Evolutionary conservation across 2,888 invertebrate genomes (phyloP).

Genomic region (Pachycephus smyrnensis): DNA sequence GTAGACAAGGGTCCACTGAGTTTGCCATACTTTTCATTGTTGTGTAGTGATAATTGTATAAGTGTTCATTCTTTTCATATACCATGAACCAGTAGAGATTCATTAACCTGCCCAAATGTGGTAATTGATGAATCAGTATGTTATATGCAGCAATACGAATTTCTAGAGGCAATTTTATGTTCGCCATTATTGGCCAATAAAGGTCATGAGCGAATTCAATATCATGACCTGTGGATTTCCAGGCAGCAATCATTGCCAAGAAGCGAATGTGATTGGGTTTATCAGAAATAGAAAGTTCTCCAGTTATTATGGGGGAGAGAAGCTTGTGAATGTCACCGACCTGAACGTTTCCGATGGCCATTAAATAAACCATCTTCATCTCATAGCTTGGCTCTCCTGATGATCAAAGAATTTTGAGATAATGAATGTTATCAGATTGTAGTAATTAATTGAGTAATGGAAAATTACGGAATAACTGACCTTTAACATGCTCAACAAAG

Average conservation of each 20-base stretch:
- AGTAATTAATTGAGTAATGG: neutral
- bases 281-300: conserved; percentile 48
- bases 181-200: conserved; percentile 68
- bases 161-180: conserved; percentile 62
- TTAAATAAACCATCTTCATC: conserved; percentile 64
- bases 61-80: conserved; percentile 64
- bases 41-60: conserved; percentile 68
- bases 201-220: conserved; percentile 53
- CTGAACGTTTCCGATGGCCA: conserved; percentile 68
- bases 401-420: neutral
- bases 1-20: conserved; percentile 65
- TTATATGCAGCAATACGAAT: conserved; percentile 66
- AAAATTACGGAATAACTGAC: conserved; percentile 36
- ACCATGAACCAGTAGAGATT: conserved; percentile 68
- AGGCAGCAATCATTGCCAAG: conserved; percentile 64
- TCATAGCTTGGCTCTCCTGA: conserved; percentile 51
- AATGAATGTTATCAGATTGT: neutral
- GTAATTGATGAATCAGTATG: conserved; percentile 60
- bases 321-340: conserved; percentile 60
- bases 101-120: conserved; percentile 58
- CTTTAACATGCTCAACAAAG: conserved; percentile 55
- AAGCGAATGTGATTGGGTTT: conserved; percentile 60
- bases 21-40: conserved; percentile 64
- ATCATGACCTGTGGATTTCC: conserved; percentile 47
- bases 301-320: conserved; percentile 64